A percentile compares a stretch with the other conserved stretches of the same genome.
Conservation (phyloP, 2,888 invertebrate genomes). For the Ctena decussata region DNA sequence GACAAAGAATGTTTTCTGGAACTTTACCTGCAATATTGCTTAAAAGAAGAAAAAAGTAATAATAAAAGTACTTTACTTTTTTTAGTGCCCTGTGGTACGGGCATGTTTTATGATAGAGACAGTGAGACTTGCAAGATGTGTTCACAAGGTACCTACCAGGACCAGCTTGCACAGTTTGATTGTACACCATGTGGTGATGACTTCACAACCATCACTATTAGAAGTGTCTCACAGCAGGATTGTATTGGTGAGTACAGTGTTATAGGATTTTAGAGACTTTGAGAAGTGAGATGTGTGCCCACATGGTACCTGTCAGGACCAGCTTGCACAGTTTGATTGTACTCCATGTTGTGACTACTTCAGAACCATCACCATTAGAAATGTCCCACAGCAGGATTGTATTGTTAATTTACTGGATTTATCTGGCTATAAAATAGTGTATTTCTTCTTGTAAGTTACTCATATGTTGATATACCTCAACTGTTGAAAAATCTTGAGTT, state of each 20-base stretch:
- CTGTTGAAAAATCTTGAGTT: too few relatives aligned
- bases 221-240: background rate
- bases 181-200: constrained; percentile 59
- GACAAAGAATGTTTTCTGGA: too few relatives aligned
- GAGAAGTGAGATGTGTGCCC: constrained; percentile 69
- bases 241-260: background rate
- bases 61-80: too few relatives aligned
- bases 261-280: too few relatives aligned
- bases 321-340: constrained; percentile 56
- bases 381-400: background rate
- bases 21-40: too few relatives aligned
- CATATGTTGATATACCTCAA: too few relatives aligned
- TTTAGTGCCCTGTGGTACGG: constrained; percentile 67
- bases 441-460: too few relatives aligned
- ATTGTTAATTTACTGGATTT: too few relatives aligned
- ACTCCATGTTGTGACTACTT: constrained; percentile 44
- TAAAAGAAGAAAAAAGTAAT: too few relatives aligned
- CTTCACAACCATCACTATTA: background rate
- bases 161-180: constrained; percentile 46
- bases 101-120: constrained; percentile 42
- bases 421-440: too few relatives aligned
- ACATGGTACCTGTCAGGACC: constrained; percentile 70
- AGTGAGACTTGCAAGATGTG: constrained; percentile 68
- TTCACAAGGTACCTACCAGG: constrained; percentile 69
- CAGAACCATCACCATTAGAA: background rate